Evolutionary conservation across 2,888 invertebrate genomes (phyloP).

Genomic region (Eupeodes luniger): DNA sequence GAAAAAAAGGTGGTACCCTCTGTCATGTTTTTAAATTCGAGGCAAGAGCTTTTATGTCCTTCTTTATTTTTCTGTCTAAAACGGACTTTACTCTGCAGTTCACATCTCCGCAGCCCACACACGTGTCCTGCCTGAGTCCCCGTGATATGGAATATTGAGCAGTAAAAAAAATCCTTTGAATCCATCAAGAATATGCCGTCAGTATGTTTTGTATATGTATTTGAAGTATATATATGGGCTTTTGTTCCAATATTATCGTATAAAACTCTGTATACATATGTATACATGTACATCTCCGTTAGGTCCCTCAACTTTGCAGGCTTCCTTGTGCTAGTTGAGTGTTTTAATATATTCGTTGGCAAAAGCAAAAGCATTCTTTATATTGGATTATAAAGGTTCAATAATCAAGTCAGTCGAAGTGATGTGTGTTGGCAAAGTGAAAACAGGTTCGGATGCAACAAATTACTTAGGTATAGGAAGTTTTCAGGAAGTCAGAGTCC

Average conservation of each 20-base stretch:
- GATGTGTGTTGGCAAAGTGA: not conserved
- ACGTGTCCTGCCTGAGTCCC: not conserved
- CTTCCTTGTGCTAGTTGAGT: slow-evolving; percentile 11
- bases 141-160: slow-evolving; percentile 5
- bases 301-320: slow-evolving; percentile 19
- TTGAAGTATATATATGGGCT: slow-evolving; percentile 24
- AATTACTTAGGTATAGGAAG: not conserved
- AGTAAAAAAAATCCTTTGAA: not conserved
- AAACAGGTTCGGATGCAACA: not conserved
- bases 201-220: not conserved
- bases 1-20: slow-evolving; percentile 24
- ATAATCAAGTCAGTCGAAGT: slow-evolving; percentile 69
- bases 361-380: slow-evolving; percentile 48
- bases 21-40: slow-evolving; percentile 22
- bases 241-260: slow-evolving; percentile 63
- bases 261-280: not conserved
- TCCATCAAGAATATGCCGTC: slow-evolving; percentile 43
- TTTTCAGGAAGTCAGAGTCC: not conserved
- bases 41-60: not conserved
- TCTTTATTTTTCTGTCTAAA: not conserved
- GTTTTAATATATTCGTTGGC: slow-evolving; percentile 52
- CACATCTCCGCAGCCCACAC: slow-evolving; percentile 4
- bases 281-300: slow-evolving; percentile 28
- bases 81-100: not conserved
- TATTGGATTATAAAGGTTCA: slow-evolving; percentile 70